Base-by-base conservation (phyloP, 1,140 invertebrate species). In the Caenorhabditis remanei region DNA sequence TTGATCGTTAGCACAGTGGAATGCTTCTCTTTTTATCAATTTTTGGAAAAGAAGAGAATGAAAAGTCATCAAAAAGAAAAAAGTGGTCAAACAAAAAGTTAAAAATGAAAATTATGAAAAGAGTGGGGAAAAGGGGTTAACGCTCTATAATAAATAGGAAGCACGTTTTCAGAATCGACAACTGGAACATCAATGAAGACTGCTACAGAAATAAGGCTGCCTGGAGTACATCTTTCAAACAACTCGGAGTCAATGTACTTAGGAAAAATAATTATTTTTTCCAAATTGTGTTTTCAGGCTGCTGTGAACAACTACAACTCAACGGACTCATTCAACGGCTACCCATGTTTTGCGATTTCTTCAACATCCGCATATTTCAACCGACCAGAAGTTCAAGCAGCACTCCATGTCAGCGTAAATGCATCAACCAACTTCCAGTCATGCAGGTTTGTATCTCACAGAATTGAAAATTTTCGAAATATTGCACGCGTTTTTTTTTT, bases 391-490 rank as follows among this genome's bases (percentile, higher is more conserved):
- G 87, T 88, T 11, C 71, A 84, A 46, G 61, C 43, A 7, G 85
- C 87, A 11, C 87, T 88, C 16, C 87, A 88, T 84, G 83, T 88
- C 21, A 87, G 82, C 16, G 13, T 11, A n/a, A 71, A 85, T 32
- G 83, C 75, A 14, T 40, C 56, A 3, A 48, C 24, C 21, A 65
- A 13, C 11, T 86, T 83, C 61, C 50, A 56, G 11, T 40, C 53
- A 9, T 88, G 83, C 83, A 85, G 40, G 83, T 84, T 63, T 32
- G 32, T 32, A 32, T 32, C 32, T 21, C 7, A 32, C 4, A 32
- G 2, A 13, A 9, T 63, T 85, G 9, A 2, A 6, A 50, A 19
- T 4, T 2, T n/a, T 24, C 7, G 46, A 16, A 32, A 21, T 14
- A 46, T 50, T 5, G 1, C 75, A 67, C 0, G 3, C 13, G 41